phyloP scores from a whole-genome alignment of 2,888 invertebrate species.

The Steromphala cineraria region DNA sequence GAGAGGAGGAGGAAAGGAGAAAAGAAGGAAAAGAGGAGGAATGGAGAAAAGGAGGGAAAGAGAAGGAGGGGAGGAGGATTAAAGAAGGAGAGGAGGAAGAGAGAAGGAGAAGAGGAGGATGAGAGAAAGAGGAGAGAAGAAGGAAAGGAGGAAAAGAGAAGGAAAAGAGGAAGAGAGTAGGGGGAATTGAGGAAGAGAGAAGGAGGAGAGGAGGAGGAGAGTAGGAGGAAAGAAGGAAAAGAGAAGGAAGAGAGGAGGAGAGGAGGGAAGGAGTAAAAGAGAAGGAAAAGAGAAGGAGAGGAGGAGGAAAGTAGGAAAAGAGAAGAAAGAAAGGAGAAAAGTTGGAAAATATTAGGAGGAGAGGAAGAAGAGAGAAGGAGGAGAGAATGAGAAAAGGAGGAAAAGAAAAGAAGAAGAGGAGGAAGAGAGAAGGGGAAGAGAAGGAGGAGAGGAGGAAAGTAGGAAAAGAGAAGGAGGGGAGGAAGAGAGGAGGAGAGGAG shows the following conservation, averaged over 20 bases:
- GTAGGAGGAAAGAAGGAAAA: too few relatives aligned
- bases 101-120: neutral
- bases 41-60: neutral
- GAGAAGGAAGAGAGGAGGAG: too few relatives aligned
- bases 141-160: neutral
- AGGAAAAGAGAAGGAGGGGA: too few relatives aligned
- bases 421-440: too few relatives aligned
- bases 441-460: neutral
- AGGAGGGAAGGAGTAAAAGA: neutral
- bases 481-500: too few relatives aligned
- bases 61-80: too few relatives aligned
- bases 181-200: neutral
- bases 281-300: neutral
- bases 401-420: too few relatives aligned
- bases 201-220: too few relatives aligned
- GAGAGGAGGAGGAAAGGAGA: neutral
- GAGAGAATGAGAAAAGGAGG: neutral
- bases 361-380: too few relatives aligned
- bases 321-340: too few relatives aligned
- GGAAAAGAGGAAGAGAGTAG: neutral
- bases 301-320: too few relatives aligned
- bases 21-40: neutral
- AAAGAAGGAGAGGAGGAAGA: neutral
- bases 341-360: too few relatives aligned
- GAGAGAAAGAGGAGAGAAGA: neutral